Base-by-base conservation (phyloP, 2,888 invertebrate genomes). In the Linnaemya tessellans region DNA sequence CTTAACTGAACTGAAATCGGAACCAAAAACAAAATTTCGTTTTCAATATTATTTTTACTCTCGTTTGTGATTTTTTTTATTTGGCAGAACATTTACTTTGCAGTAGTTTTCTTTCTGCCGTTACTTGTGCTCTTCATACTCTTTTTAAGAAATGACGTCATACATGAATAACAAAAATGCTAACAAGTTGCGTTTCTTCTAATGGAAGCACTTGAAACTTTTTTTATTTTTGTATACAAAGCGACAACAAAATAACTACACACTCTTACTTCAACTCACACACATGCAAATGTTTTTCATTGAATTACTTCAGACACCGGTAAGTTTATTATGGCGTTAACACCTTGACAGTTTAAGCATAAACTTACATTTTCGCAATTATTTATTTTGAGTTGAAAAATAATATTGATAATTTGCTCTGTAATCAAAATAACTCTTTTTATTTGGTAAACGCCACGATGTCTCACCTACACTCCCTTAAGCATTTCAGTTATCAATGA, bases 1-100 rank as follows among this genome's bases (percentile, higher is more conserved):
- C 87, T 88, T 90, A 89, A 91, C 91, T 91, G 89, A 80, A 87
- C 68, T 75, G 85, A 91, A 90, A 89, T 88, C 87, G 81, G 88
- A 87, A 88, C 88, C 88, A 35, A 70, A 58, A 51, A 64, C 71
- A n/a, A 85, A 71, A 71, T 81, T 83, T 54, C 54, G 18, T 80
- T 85, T 80, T 80, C 62, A 70, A 62, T 75, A 71, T 74, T 78
- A 20, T 74, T 51, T 67, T 54, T 84, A 84, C 86, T 64, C 46
- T 70, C 9, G 38, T 30, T 25, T 25, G 46, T 54, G 22, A 22
- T 30, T 49, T n/a, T n/a, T 68, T 8, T 38, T 70, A 25, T 60
- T 46, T 20, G 82, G 80, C 85, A 20, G n/a, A 51, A 20, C 49
- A 20, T 54, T 64, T 62, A 20, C 41, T 46, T 41, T 13, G 74